A percentile compares a stretch with the other conserved stretches of the same genome.
Conservation (phyloP, 2,113 vertebrate genomes). For the Ammodytes dubius region DNA sequence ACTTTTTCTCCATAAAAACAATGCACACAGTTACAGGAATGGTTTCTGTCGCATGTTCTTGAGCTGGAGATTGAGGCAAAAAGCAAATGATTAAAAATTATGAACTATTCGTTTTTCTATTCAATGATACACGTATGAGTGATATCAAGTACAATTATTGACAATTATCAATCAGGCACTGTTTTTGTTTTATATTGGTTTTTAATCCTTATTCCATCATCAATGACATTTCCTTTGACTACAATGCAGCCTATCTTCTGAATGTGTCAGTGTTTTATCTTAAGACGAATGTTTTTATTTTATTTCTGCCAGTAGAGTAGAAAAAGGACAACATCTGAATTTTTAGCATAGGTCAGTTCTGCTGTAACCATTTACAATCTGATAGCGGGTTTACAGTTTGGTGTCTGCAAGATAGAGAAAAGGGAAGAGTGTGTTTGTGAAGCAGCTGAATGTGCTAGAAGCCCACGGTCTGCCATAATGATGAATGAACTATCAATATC, state of each 20-base stretch:
- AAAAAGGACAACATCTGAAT: not conserved
- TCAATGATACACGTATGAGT: not conserved
- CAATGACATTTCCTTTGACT: not conserved
- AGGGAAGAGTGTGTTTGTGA: constrained; percentile 11
- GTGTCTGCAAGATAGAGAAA: constrained; percentile 17
- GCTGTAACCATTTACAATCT: constrained; percentile 7
- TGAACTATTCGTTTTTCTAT: not conserved
- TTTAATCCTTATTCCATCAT: not conserved
- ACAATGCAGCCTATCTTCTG: not conserved
- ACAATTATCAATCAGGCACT: not conserved
- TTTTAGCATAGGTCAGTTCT: constrained; percentile 23
- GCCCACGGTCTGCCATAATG: constrained; percentile 23
- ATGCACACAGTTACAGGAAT: too few species aligned
- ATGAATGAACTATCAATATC: constrained; percentile 8
- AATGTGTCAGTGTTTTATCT: not conserved
- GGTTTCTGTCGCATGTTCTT: too few species aligned
- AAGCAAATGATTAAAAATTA: too few species aligned
- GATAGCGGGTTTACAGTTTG: not conserved
- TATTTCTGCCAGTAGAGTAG: not conserved
- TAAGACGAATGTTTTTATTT: constrained; percentile 12
- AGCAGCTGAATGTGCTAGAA: constrained; percentile 11
- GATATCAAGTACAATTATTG: not conserved
- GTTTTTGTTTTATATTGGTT: not conserved
- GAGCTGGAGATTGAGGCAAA: too few species aligned
- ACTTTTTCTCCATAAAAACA: too few species aligned